Evolutionary conservation across 92 coral and sea anemone species (phyloP), one percentile per base, ranked within the genome.

Genomic region (Pocillopora meandrina): DNA sequence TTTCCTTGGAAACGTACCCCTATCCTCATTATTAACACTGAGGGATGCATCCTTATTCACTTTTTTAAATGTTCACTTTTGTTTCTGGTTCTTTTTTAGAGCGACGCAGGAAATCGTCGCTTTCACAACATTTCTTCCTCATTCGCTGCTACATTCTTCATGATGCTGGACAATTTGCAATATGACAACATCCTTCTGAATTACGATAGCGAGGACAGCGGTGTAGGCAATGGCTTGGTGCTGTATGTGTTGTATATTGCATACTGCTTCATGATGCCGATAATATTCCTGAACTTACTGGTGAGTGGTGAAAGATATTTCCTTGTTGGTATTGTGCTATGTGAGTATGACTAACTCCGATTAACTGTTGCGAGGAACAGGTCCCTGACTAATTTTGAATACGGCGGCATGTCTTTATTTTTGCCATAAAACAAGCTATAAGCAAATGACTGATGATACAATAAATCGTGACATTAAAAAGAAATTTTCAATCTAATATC

Each of bases 191-290:
- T 94, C 20, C 91, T 92, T 23, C 80, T 94, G 12, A 71, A 89
- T 12, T 92, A 89, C 90, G 70, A 64, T 0, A 87, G 89, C 3
- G 66, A 82, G 56, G 12, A 9, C 0, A 86, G 89, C 3, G 66
- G 85, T 60, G 17, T 9, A 10, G 82, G 67, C 35, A 84, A 93
- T 75, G 90, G 86, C 6, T 67, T 90, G 10, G 95, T 94, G 21
- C 74, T 94, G 20, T 89, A 90, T 36, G 75, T 82, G 1, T 87
- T 94, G 13, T 94, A 92, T 64, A 82, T 94, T 65, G 92, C 93
- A 6, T 94, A 94, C 69, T 93, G 95, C 67, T 89, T 94, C 10
- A 89, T 94, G 92, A 94, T 94, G 98, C 98, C 98, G 17, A 94
- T 94, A 62, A 94, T 94, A 52, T 94, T 94, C 71, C 95, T 94